Percentiles rank a stretch among this genome's conserved stretches.
phyloP scores from a whole-genome alignment of 1,140 invertebrate genomes.

The Diachasmimorpha longicaudata region DNA sequence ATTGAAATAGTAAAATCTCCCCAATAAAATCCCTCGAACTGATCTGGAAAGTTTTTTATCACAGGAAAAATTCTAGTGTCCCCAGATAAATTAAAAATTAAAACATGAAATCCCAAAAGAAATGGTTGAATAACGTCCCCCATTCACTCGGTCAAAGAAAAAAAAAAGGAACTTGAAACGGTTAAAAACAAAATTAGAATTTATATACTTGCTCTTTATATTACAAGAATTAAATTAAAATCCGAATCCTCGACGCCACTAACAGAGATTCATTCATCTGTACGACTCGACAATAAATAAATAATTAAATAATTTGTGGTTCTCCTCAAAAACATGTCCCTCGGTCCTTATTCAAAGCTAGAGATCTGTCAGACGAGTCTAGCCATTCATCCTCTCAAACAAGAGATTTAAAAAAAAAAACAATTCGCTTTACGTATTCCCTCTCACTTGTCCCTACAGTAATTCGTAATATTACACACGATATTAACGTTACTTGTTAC shows the following conservation, averaged over 20 bases:
- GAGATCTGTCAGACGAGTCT: slow-evolving; percentile 45
- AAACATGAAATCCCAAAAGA: not conserved
- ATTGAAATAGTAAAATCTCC: not conserved
- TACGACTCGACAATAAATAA: slow-evolving; percentile 58
- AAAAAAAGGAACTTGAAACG: slow-evolving; percentile 2
- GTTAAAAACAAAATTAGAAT: slow-evolving; percentile 19
- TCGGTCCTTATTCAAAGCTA: slow-evolving; percentile 28
- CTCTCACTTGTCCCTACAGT: slow-evolving; percentile 42
- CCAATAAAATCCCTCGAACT: not conserved
- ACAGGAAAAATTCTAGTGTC: slow-evolving; percentile 35
- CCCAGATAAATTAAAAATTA: not conserved
- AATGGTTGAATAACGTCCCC: not conserved
- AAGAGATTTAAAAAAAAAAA: slow-evolving; percentile 35
- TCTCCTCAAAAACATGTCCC: not conserved
- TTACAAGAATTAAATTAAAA: slow-evolving; percentile 55
- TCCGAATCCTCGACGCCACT: slow-evolving; percentile 40
- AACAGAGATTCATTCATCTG: slow-evolving; percentile 52
- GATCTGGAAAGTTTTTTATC: slow-evolving; percentile 23
- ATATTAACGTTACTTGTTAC: slow-evolving; percentile 59
- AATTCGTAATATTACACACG: slow-evolving; percentile 61
- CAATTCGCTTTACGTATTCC: slow-evolving; percentile 41
- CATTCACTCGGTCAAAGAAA: slow-evolving; percentile 4
- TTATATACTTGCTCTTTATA: slow-evolving; percentile 41
- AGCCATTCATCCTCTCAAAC: slow-evolving; percentile 31
- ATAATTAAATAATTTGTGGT: slow-evolving; percentile 60